Percentiles rank a stretch among this genome's conserved stretches.
phyloP scores from a whole-genome alignment of 2,113 vertebrate genomes.

The Thryonomys swinderianus region DNA sequence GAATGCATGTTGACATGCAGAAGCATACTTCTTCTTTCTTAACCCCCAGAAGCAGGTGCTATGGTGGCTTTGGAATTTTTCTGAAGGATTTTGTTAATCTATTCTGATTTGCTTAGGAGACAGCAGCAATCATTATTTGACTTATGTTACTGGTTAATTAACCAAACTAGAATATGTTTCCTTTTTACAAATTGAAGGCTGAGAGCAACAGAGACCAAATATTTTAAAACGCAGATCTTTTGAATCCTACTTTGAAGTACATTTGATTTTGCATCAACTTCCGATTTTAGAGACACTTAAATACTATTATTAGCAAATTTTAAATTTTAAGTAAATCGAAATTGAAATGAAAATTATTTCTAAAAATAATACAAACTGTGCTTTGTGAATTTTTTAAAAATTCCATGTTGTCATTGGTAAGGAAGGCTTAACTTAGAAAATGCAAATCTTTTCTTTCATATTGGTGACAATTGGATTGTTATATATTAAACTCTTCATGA shows the following conservation, averaged over 20 bases:
- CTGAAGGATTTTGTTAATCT: constrained; percentile 48
- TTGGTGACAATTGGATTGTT: not conserved
- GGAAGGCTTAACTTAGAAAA: constrained; percentile 21
- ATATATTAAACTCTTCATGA: not conserved
- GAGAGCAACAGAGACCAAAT: constrained; percentile 67
- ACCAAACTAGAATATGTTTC: constrained; percentile 63
- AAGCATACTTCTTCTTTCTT: constrained; percentile 36
- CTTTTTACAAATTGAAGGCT: constrained; percentile 56
- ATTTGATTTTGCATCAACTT: constrained; percentile 61
- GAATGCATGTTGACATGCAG: not conserved
- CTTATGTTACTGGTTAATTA: constrained; percentile 71
- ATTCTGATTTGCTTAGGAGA: constrained; percentile 68
- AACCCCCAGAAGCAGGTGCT: not conserved
- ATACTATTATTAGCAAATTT: constrained; percentile 61
- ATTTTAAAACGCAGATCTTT: constrained; percentile 68
- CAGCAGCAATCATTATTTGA: constrained; percentile 62
- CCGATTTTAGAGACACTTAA: constrained; percentile 54
- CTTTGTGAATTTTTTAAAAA: not conserved
- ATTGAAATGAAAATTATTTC: constrained; percentile 66
- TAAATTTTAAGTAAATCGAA: constrained; percentile 66
- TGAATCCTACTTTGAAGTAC: constrained; percentile 61
- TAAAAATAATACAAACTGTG: constrained; percentile 60
- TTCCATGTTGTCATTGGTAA: not conserved
- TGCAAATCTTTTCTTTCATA: constrained; percentile 15
- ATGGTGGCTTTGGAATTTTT: constrained; percentile 19